Evolutionary conservation across 92 coral and sea anemone species (phyloP).

Genomic region (Epizoanthus illoricatus): DNA sequence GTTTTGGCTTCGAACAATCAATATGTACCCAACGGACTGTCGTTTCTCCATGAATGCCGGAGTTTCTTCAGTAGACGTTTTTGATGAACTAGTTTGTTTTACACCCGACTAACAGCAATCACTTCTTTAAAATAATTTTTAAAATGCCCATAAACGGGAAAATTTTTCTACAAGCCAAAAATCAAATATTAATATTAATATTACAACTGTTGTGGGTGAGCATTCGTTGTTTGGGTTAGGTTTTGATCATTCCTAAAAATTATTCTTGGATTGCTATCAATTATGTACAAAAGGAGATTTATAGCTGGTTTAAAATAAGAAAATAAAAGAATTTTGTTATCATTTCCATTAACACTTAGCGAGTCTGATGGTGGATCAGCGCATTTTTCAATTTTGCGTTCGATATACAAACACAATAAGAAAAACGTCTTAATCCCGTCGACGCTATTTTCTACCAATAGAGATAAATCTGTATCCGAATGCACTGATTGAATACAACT

Average conservation of each 20-base stretch:
- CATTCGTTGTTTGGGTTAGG: slow-evolving; percentile 34
- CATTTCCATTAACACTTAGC: slow-evolving; percentile 5
- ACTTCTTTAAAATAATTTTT: not conserved
- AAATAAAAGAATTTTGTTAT: not conserved
- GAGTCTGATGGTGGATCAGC: not conserved
- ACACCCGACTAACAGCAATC: not conserved
- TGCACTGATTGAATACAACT: too few relatives aligned
- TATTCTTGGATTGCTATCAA: slow-evolving; percentile 9
- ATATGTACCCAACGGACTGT: slow-evolving; percentile 16
- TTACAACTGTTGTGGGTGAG: not conserved
- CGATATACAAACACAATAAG: too few relatives aligned
- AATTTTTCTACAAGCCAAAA: slow-evolving; percentile 18
- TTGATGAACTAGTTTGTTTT: not conserved
- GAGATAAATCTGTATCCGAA: too few relatives aligned
- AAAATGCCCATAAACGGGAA: slow-evolving; percentile 9
- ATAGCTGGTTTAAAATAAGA: not conserved
- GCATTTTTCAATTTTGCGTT: too few relatives aligned
- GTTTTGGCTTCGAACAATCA: slow-evolving; percentile 37
- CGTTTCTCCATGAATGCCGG: slow-evolving; percentile 15
- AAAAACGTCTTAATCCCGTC: too few relatives aligned
- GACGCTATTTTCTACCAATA: too few relatives aligned
- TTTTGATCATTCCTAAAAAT: not conserved
- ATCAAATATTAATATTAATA: slow-evolving; percentile 33
- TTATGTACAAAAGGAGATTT: slow-evolving; percentile 3
- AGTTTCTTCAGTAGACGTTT: not conserved